Conservation (phyloP, 2,797 vertebrate species). For the Phalloptychus januarius region DNA sequence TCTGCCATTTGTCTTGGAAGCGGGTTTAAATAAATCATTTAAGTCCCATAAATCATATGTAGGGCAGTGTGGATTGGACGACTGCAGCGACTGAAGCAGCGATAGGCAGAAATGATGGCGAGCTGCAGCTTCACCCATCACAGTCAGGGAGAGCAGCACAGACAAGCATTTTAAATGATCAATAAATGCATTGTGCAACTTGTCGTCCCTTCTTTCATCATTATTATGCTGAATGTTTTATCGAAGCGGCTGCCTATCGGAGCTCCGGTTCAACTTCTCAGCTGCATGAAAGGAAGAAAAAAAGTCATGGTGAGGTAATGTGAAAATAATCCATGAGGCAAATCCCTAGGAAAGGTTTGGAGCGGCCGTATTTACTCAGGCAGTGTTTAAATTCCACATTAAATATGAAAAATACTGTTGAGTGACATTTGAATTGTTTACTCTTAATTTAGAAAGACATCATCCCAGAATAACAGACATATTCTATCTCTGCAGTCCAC, state of each 20-base stretch:
- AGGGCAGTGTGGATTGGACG: background rate
- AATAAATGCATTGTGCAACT: background rate
- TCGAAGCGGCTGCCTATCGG: background rate
- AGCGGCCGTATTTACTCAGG: background rate
- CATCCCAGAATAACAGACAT: background rate
- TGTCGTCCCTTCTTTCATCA: background rate
- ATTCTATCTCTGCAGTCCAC: background rate
- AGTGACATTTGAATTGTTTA: constrained; percentile 2
- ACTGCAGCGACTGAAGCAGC: background rate
- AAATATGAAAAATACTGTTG: background rate
- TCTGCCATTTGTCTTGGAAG: background rate
- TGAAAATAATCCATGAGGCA: background rate
- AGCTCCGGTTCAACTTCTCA: background rate
- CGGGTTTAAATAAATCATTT: background rate
- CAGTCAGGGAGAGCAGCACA: background rate
- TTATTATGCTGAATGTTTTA: constrained; percentile 1
- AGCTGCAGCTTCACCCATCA: background rate
- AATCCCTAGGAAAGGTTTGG: background rate
- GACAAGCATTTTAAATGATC: constrained; percentile 2
- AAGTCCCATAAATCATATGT: background rate
- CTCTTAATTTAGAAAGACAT: background rate
- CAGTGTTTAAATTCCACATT: background rate
- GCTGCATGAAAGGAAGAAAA: background rate
- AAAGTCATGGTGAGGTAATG: background rate
- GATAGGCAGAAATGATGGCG: background rate